These are phyloP conservation scores for Hemichromis elongatus DNA, from an alignment of 2,113 vertebrate genomes.

Conservation along the genomic window DNA sequence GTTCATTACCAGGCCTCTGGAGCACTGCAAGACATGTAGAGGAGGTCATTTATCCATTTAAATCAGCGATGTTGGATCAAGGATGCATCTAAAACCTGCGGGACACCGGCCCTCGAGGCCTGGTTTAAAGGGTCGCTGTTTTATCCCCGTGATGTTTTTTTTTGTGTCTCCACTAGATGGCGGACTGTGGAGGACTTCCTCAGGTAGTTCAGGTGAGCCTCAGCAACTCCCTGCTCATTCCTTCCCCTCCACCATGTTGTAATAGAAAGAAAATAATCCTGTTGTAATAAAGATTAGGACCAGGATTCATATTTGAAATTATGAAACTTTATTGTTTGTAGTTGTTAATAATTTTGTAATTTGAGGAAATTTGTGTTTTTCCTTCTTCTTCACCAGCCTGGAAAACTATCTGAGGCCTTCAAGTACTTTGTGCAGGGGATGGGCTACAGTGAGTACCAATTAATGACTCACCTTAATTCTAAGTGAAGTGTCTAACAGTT, in stretches of 20 bases:
- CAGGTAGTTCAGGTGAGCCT: slow-evolving; percentile 89
- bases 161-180: slow-evolving; percentile 80
- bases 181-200: slow-evolving; percentile 92
- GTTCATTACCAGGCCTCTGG: too few relatives aligned
- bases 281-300: neutral
- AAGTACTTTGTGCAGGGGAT: slow-evolving; percentile 82
- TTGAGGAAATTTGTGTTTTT: neutral
- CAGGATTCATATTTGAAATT: neutral
- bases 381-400: slow-evolving; percentile 62
- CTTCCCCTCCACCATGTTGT: neutral
- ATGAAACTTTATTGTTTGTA: neutral
- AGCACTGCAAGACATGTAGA: too few relatives aligned
- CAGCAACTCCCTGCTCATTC: neutral
- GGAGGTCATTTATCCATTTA: too few relatives aligned
- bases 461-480: neutral
- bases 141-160: neutral
- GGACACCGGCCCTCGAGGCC: too few relatives aligned
- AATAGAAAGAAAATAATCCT: neutral
- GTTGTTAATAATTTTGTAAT: neutral
- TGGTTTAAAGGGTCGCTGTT: neutral
- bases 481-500: neutral
- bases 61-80: too few relatives aligned
- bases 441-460: slow-evolving; percentile 77
- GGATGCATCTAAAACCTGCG: too few relatives aligned
- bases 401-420: slow-evolving; percentile 77